A percentile compares a stretch with the other conserved stretches of the same genome.
phyloP scores from a whole-genome alignment of 2,113 vertebrate genomes.

The Gymnarchus niloticus region DNA sequence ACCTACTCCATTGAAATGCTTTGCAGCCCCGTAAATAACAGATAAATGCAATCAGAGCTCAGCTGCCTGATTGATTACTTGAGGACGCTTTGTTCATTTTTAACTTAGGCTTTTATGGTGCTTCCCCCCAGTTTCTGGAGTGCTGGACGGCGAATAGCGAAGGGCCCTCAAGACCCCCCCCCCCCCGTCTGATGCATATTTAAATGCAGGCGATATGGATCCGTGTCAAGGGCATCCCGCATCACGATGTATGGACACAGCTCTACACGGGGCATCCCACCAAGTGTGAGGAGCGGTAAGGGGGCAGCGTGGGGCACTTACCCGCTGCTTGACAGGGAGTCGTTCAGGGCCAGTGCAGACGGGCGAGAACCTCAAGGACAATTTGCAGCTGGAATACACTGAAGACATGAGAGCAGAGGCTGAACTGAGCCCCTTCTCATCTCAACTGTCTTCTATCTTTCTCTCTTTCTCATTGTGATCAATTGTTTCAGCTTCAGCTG shows the following conservation, averaged over 20 bases:
- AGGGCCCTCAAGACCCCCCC: conserved; percentile 49
- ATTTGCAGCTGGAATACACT: too few species aligned
- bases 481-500: neutral
- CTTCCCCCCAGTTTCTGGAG: conserved; percentile 26
- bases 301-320: neutral
- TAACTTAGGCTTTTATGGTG: conserved; percentile 39
- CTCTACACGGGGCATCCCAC: too few species aligned
- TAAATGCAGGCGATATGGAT: conserved; percentile 45
- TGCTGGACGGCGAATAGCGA: conserved; percentile 39
- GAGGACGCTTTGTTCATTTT: conserved; percentile 42
- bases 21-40: conserved; percentile 50
- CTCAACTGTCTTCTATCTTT: neutral
- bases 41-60: conserved; percentile 42
- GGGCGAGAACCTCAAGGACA: neutral
- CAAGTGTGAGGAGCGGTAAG: conserved; percentile 13
- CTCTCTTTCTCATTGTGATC: neutral
- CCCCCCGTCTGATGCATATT: conserved; percentile 57
- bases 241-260: conserved; percentile 34
- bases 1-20: conserved; percentile 57
- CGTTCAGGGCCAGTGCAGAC: too few species aligned
- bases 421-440: neutral
- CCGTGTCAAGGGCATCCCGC: conserved; percentile 43
- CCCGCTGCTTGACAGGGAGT: neutral
- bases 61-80: conserved; percentile 57
- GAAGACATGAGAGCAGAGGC: neutral